Evolutionary conservation across 1,140 invertebrate genomes (phyloP), one percentile per base, ranked within the genome.

Genomic region (Leptinotarsa undecemlineata): DNA sequence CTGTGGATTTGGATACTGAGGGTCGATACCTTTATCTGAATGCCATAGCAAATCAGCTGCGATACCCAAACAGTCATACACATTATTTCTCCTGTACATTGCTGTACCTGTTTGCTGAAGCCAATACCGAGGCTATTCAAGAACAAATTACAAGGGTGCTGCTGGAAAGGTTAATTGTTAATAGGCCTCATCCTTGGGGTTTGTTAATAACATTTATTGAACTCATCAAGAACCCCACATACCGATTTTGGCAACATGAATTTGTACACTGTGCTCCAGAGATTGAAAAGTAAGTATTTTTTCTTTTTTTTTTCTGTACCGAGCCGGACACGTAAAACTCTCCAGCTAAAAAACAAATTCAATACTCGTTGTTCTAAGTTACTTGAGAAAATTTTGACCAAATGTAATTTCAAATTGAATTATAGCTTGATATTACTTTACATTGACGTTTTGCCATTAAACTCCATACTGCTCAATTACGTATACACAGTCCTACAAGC

Each of bases 181-280:
- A 99, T 85, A 89, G 98, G 75, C 98, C 98, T 11, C 98, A 99
- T 88, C 98, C 98, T 2, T 99, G 98, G 98, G 98, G 98, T 42
- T 87, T 99, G 13, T 88, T 99, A 6, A 98, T 99, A 66, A 99
- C 98, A 0, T 99, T 99, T 85, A 99, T 99, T 80, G 98, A 99
- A 87, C 89, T 99, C 19, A 99, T 99, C 80, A 99, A 99, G 84
- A 99, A 99, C 88, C 96, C 95, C 14, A 93, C 92, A n/a, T 99
- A 98, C 88, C 98, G 98, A 86, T 99, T 99, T 86, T 99, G 98
- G 98, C 92, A 93, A 70, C 97, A 99, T 84, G 97, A 99, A 78
- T 99, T 99, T 88, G 98, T 99, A 0, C 95, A 97, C 84, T 99
- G 98, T 87, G 97, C 98, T 33, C 97, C 97, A 11, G 98, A 99